Percentiles rank a stretch among this genome's conserved stretches.
Evolutionary conservation across 2,113 vertebrate species (phyloP).

Genomic region (Rutilus rutilus): DNA sequence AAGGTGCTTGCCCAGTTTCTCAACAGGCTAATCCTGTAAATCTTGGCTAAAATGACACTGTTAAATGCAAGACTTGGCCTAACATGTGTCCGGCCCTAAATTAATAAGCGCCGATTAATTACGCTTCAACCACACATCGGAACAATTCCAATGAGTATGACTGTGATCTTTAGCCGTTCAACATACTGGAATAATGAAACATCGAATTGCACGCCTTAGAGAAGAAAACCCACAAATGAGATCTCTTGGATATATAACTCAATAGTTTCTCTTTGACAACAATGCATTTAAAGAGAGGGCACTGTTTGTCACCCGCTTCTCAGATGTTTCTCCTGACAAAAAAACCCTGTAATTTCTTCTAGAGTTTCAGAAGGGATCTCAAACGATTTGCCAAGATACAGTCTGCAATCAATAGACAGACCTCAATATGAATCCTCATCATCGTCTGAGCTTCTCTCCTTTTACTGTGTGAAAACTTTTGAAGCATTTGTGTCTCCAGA

Average conservation of each 20-base stretch:
- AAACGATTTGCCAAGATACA: background rate
- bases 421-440: background rate
- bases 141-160: background rate
- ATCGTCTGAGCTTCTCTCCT: background rate
- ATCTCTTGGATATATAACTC: background rate
- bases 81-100: background rate
- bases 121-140: background rate
- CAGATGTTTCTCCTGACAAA: background rate
- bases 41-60: background rate
- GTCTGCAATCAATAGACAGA: background rate
- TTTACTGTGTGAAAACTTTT: background rate
- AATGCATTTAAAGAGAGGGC: background rate
- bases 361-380: background rate
- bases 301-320: background rate
- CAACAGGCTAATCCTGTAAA: background rate
- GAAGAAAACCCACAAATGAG: background rate
- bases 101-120: background rate
- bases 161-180: background rate
- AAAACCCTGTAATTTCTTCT: too few species aligned
- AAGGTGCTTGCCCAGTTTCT: background rate
- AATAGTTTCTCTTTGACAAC: background rate
- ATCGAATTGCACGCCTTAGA: background rate
- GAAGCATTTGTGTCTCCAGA: background rate
- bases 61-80: constrained; percentile 1
- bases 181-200: background rate